Conservation (phyloP, 2,888 invertebrate species). For the Iphiclides podalirius region DNA sequence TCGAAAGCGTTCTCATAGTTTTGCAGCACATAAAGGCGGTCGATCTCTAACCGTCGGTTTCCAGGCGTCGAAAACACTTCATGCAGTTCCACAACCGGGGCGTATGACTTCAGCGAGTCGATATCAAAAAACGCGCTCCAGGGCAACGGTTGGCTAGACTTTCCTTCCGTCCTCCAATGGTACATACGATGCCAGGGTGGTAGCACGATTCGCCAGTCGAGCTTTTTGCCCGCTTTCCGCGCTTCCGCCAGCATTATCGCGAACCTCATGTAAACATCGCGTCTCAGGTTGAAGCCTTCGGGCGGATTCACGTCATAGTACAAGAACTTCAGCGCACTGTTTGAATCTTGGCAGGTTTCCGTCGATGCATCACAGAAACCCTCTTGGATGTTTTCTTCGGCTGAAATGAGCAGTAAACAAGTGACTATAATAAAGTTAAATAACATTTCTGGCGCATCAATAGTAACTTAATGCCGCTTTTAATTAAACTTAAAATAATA, state of each 20-base stretch:
- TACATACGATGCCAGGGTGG: conserved; percentile 96
- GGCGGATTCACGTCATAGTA: conserved; percentile 96
- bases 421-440: conserved; percentile 7
- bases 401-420: conserved; percentile 11
- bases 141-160: conserved; percentile 81
- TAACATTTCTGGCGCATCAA: too few relatives aligned
- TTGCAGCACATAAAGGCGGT: conserved; percentile 89
- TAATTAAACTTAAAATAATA: too few relatives aligned
- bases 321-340: conserved; percentile 81
- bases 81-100: conserved; percentile 92
- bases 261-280: conserved; percentile 97
- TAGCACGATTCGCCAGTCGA: conserved; percentile 85
- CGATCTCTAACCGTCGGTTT: conserved; percentile 74
- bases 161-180: conserved; percentile 88
- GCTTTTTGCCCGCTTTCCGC: conserved; percentile 65
- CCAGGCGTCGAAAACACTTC: conserved; percentile 81
- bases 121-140: conserved; percentile 95
- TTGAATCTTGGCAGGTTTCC: conserved; percentile 17
- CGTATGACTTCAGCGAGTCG: conserved; percentile 85
- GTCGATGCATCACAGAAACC: conserved; percentile 26
- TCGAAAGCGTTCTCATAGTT: conserved; percentile 93
- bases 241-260: conserved; percentile 90
- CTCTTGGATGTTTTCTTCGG: conserved; percentile 19
- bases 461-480: too few relatives aligned
- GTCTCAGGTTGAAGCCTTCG: conserved; percentile 97